A percentile compares a stretch with the other conserved stretches of the same genome.
phyloP scores from a whole-genome alignment of 1,140 invertebrate species.

The Bemisia tabaci region DNA sequence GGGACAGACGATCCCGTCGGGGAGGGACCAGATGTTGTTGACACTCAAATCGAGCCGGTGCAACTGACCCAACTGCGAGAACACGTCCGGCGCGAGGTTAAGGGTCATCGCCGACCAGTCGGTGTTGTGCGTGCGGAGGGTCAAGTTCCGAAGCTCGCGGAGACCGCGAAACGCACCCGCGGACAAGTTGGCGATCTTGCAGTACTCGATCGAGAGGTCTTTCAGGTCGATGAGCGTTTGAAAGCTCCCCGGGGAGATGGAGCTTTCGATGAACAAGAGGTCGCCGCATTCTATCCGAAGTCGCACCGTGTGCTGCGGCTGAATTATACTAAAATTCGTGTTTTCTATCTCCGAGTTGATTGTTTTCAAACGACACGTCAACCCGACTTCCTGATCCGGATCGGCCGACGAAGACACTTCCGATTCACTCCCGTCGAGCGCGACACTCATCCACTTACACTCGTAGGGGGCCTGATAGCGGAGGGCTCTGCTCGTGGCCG shows the following conservation, averaged over 20 bases:
- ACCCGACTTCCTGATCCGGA: conserved; percentile 47
- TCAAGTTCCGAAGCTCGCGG: conserved; percentile 64
- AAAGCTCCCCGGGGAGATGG: conserved; percentile 70
- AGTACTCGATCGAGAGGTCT: conserved; percentile 75
- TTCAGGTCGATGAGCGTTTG: conserved; percentile 63
- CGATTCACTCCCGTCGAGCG: conserved; percentile 35
- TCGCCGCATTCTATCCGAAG: conserved; percentile 70
- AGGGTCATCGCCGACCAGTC: conserved; percentile 76
- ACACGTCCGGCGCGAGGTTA: conserved; percentile 58
- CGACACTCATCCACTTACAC: conserved; percentile 59
- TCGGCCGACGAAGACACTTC: conserved; percentile 30
- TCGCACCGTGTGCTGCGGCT: conserved; percentile 70
- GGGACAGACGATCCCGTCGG: conserved; percentile 66
- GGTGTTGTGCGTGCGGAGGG: conserved; percentile 73
- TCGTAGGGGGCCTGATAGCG: conserved; percentile 71
- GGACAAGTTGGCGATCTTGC: conserved; percentile 76
- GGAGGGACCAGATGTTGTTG: conserved; percentile 76
- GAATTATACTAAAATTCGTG: conserved; percentile 77
- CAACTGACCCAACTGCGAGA: conserved; percentile 55
- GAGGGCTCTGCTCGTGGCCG: conserved; percentile 50
- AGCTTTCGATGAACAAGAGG: conserved; percentile 71
- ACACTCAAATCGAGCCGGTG: conserved; percentile 69
- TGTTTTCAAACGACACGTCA: conserved; percentile 63
- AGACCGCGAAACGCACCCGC: conserved; percentile 69
- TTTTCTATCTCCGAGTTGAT: conserved; percentile 81